Evolutionary conservation across 1,140 invertebrate genomes (phyloP), one percentile per base, ranked within the genome.

Genomic region (Bradysia coprophila): DNA sequence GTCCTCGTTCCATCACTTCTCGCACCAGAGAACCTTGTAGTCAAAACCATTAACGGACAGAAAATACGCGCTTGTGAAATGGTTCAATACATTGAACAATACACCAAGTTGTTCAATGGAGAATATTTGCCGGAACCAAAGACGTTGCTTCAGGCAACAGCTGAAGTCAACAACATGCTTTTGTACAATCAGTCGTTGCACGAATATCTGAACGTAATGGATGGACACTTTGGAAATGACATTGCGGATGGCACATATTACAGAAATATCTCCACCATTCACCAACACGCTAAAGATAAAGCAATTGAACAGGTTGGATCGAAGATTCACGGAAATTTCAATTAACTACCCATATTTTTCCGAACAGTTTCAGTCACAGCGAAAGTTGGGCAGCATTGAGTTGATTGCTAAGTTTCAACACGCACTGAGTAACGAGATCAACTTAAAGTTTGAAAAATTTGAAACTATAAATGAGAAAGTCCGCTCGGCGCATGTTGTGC

Each of bases 81-180:
- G 43, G 65, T 98, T 22, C 88, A 96, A 63, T 98, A 98, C 68
- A 98, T 98, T 65, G 93, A 94, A 61, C 84, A 87, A 24, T 98
- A 98, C 56, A 92, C 95, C 61, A 83, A 85, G 59, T 92, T 98
- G 47, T 98, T 94, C 64, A 83, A 89, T 59, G 91, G 91, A 19
- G 90, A 96, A 9, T 9, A 8, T 31, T 31, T 31, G 28, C 28
- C 28, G n/a, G 28, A 31, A n/a, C 28, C 28, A 31, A 8, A 31
- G 28, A 31, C 28, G n/a, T 31, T 31, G 8, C 8, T 31, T n/a
- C n/a, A 31, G 28, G 28, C 28, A 31, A 31, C 28, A 31, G 28
- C 28, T 9, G 8, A 8, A 31, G 28, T n/a, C 8, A 8, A 9
- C n/a, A 8, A 9, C n/a, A 8, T 31, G 8, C 8, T 31, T 9